Base-by-base conservation (phyloP, 2,797 vertebrate genomes). In the Enteromius argenteus region DNA sequence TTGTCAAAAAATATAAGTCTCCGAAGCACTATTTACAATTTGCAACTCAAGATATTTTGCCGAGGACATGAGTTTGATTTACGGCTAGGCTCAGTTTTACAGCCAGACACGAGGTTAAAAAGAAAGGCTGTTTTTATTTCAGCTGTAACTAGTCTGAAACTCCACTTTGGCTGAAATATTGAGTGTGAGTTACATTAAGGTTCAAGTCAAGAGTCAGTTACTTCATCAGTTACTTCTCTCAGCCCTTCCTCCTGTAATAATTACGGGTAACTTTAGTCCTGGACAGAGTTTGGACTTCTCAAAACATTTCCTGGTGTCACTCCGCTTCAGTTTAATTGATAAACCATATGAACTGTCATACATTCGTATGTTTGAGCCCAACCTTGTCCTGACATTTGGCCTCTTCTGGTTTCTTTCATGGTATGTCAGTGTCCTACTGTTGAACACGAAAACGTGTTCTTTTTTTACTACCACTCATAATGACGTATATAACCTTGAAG, bases 291-390 rank as follows among this genome's bases (percentile, higher is more conserved):
- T 62, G 56, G 76, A 69, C 39, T 64, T 67, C 39, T 84, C 79
- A 69, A 84, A 84, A 84, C 71, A 73, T 76, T 74, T 84, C 86
- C 84, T 83, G 86, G 51, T 74, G 85, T 80, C 78, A 91, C 91
- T 92, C 37, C 6, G 27, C 62, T 91, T 94, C 84, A 82, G 90
- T 90, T 91, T 91, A 92, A 93, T 93, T 92, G 92, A 93, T 93
- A 94, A 94, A 94, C 92, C 93, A 94, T 95, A 94, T 92, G 92
- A 94, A 94, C 94, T 94, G 92, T 94, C 93, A 94, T 89, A 90
- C 91, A 87, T 68, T 81, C n/a, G 27, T 56, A 77, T 42, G 49
- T 68, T 84, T 85, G 32, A 67, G 46, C 11, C 58, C 58, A 72
- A 27, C 37, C 37, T 72, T 35, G 30, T 46, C 42, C 30, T 84